Conservation (phyloP, 2,797 vertebrate genomes). For the Diglossa cyanea region DNA sequence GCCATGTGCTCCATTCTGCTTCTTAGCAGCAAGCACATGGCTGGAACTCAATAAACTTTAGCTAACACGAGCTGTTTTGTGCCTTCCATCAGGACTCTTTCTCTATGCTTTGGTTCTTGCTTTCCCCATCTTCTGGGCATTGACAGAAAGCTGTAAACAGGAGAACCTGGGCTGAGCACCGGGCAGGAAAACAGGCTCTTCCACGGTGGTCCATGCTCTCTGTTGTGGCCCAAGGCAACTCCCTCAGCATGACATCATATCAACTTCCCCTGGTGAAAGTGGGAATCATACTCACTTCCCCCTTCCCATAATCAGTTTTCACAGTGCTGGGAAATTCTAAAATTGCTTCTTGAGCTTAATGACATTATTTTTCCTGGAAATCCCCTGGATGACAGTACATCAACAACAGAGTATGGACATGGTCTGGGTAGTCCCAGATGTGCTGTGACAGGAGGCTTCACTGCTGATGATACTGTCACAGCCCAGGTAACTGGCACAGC, state of each 20-base stretch:
- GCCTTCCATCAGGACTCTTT: neutral
- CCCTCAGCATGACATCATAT: accelerated
- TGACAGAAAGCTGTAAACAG: neutral
- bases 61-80: neutral
- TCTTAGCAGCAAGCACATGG: neutral
- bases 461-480: neutral
- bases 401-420: neutral
- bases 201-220: neutral
- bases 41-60: neutral
- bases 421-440: neutral
- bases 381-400: neutral
- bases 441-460: neutral
- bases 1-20: neutral
- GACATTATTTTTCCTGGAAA: neutral
- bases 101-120: neutral
- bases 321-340: neutral
- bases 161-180: neutral
- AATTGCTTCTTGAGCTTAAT: neutral
- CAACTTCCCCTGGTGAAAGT: neutral
- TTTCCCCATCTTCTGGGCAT: neutral
- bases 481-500: neutral
- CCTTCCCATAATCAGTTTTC: neutral
- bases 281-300: neutral
- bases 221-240: neutral
- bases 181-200: neutral